phyloP scores from a whole-genome alignment of 2,113 vertebrate genomes.

The Bubo blakistoni region DNA sequence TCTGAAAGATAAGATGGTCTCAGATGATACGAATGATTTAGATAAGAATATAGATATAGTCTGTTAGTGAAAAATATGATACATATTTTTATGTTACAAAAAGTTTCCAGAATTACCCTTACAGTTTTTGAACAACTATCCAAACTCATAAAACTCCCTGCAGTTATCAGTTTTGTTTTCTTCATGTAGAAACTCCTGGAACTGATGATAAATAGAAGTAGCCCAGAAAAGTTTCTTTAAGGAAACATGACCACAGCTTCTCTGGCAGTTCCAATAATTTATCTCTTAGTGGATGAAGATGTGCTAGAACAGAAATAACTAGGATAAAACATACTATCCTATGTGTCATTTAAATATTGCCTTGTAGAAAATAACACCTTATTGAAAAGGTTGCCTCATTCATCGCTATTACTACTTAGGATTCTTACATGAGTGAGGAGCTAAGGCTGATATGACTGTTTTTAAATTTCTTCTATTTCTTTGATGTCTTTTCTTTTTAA shows the following conservation, averaged over 20 bases:
- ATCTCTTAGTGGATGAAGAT: constrained; percentile 1
- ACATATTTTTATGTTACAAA: neutral
- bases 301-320: constrained; percentile 20
- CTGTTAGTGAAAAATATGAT: neutral
- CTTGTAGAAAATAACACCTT: neutral
- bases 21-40: neutral
- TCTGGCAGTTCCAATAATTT: constrained; percentile 36
- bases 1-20: neutral
- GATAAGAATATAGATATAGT: neutral
- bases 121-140: neutral
- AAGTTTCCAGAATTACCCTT: neutral
- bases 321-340: constrained; percentile 13
- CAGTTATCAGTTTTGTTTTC: neutral
- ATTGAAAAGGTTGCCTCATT: constrained; percentile 25
- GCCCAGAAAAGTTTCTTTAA: constrained; percentile 15
- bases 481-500: constrained; percentile 26
- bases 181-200: neutral
- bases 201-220: constrained; percentile 18
- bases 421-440: neutral
- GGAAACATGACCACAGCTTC: neutral
- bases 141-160: neutral
- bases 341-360: constrained; percentile 27
- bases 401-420: neutral
- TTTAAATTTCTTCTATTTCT: neutral
- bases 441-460: neutral